Percentiles rank a stretch among this genome's conserved stretches.
These are phyloP conservation scores for Trichogramma evanescens DNA, from an alignment of 2,888 invertebrate species.

Conservation along the genomic window DNA sequence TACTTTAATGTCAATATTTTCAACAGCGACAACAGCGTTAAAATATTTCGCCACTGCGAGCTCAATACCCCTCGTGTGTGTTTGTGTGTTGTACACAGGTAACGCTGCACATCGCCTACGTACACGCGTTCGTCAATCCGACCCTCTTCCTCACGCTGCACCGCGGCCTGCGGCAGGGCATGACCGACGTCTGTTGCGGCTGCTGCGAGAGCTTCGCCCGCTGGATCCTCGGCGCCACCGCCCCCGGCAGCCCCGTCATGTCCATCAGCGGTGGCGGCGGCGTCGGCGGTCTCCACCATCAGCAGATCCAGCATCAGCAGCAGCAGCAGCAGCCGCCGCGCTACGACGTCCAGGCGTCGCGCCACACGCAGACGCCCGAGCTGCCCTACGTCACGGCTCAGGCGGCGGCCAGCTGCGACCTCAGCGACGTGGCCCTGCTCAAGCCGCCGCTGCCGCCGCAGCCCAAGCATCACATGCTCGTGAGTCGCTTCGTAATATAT, in stretches of 20 bases:
- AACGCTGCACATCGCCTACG: conserved; percentile 79
- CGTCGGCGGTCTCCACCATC: conserved; percentile 28
- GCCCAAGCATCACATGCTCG: conserved; percentile 38
- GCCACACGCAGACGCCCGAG: conserved; percentile 29
- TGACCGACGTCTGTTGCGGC: conserved; percentile 69
- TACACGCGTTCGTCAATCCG: conserved; percentile 80
- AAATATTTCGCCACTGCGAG: no score
- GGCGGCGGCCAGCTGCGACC: conserved; percentile 33
- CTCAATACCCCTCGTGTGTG: background rate
- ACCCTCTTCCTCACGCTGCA: conserved; percentile 72
- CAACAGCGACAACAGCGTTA: no score
- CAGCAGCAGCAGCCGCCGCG: conserved; percentile 35
- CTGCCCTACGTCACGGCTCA: conserved; percentile 34
- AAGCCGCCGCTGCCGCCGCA: conserved; percentile 41
- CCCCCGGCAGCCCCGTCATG: conserved; percentile 20
- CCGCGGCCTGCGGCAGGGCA: conserved; percentile 65
- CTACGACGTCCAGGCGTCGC: conserved; percentile 34
- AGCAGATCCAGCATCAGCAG: conserved; percentile 21
- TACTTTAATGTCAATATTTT: no score
- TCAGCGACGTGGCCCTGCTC: conserved; percentile 41
- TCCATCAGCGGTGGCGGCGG: conserved; percentile 27
- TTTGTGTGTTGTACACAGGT: conserved; percentile 53
- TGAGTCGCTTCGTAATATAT: conserved; percentile 17
- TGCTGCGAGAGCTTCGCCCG: conserved; percentile 61
- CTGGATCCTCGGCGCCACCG: conserved; percentile 50